Evolutionary conservation across 1,140 invertebrate genomes (phyloP).

Genomic region (Cotesia typhae): DNA sequence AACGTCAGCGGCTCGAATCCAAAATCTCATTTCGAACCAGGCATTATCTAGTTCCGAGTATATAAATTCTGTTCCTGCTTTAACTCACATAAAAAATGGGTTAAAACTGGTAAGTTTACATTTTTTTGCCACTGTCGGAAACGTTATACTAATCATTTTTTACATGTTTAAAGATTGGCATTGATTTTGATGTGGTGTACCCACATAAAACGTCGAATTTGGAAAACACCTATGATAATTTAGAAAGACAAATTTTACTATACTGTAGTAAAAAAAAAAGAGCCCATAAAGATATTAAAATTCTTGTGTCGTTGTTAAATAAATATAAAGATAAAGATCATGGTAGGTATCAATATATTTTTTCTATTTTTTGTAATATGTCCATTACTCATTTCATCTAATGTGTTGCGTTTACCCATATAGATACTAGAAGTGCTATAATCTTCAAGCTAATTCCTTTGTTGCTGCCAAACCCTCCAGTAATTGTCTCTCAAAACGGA

Average conservation of each 20-base stretch:
- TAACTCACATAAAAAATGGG: neutral
- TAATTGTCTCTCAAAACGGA: no score
- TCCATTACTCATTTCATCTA: no score
- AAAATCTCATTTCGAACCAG: neutral
- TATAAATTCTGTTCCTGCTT: constrained; percentile 1
- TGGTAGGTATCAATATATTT: no score
- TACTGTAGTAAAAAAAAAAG: neutral
- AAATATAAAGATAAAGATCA: no score
- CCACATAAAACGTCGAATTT: neutral
- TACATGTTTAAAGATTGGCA: neutral
- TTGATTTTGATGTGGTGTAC: constrained; percentile 1
- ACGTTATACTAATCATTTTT: neutral
- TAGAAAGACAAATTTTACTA: neutral
- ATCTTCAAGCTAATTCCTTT: no score
- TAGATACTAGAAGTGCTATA: no score
- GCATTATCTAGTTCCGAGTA: neutral
- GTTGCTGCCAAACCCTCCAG: no score
- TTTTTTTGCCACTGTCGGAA: neutral
- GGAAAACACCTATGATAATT: constrained; percentile 1
- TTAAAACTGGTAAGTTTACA: neutral
- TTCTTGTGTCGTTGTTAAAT: no score
- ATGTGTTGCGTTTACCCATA: no score
- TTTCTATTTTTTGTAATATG: no score
- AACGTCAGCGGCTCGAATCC: neutral
- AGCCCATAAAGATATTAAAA: no score